Evolutionary conservation across 2,888 invertebrate genomes (phyloP), one percentile per base, ranked within the genome.

Genomic region (Pheosia gnoma): DNA sequence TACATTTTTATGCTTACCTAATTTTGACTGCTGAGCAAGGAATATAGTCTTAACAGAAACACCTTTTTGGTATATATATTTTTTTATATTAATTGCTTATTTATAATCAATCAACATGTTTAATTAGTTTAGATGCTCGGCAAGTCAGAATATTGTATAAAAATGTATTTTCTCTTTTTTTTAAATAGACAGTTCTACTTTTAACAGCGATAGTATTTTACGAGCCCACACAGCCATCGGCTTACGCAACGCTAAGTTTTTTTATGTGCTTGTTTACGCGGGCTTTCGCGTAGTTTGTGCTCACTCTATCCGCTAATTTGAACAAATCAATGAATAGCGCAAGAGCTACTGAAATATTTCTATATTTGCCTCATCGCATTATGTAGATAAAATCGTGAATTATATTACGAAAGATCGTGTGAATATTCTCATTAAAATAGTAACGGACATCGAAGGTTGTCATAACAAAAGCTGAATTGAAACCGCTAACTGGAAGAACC

Each of bases 91-190:
- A 25, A 1, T 25, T 25, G 25, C 25, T 25, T 25, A 25, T 25
- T 25, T 25, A 25, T 25, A 25, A 25, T 25, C 25, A 25, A 25
- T 25, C 25, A 2, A 25, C 25, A 25, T 25, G 25, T 25, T 25
- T 25, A 25, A 25, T 25, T 25, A 25, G 25, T 25, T 25, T 25
- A 1, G 25, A 25, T 25, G 25, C 7, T 39, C 5, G 7, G 39
- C 39, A 39, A 39, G 39, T 39, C 10, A 47, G 5, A 47, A 47
- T 47, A 9, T n/a, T n/a, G 47, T 47, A 65, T 71, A 62, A 65
- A 72, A 66, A 62, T 66, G 66, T 71, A 59, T 75, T 73, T 67
- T 67, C 66, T 66, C 59, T 61, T 67, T 63, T 66, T 51, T 59
- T 68, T 61, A n/a, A n/a, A n/a, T 59, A 62, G 53, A 54, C 58